phyloP scores from a whole-genome alignment of 2,888 invertebrate genomes.

The Anthrax anthrax region DNA sequence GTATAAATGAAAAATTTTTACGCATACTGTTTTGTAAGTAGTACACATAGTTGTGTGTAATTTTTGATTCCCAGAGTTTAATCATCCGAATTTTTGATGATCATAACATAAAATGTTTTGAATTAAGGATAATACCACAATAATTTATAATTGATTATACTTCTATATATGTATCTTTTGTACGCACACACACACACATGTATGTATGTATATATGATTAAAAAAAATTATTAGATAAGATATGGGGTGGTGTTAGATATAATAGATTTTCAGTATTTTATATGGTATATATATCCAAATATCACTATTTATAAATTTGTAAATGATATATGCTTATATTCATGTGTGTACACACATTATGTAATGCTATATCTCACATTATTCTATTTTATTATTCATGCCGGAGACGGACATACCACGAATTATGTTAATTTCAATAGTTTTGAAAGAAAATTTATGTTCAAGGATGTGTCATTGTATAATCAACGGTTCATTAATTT shows the following conservation, averaged over 20 bases:
- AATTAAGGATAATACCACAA: constrained; percentile 12
- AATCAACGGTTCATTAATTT: constrained; percentile 18
- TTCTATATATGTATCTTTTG: too few species aligned
- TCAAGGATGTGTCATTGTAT: constrained; percentile 17
- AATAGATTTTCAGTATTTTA: too few species aligned
- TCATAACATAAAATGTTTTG: constrained; percentile 14
- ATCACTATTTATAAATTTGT: too few species aligned
- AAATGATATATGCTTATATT: constrained; percentile 1
- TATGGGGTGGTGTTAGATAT: too few species aligned
- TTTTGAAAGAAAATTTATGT: constrained; percentile 17
- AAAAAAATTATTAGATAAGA: too few species aligned
- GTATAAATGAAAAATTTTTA: too few species aligned
- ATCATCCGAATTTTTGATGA: constrained; percentile 8
- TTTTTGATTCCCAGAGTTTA: background rate
- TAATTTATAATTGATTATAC: too few species aligned
- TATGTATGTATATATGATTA: too few species aligned
- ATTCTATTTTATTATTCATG: background rate
- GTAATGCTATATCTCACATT: background rate
- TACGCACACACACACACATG: too few species aligned
- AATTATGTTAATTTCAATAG: constrained; percentile 17
- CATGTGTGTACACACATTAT: background rate
- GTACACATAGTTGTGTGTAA: too few species aligned
- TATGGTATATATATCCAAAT: too few species aligned
- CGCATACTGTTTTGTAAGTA: too few species aligned
- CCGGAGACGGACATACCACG: constrained; percentile 10